phyloP scores from a whole-genome alignment of 1,140 invertebrate genomes.

The Macrostomum lignano region DNA sequence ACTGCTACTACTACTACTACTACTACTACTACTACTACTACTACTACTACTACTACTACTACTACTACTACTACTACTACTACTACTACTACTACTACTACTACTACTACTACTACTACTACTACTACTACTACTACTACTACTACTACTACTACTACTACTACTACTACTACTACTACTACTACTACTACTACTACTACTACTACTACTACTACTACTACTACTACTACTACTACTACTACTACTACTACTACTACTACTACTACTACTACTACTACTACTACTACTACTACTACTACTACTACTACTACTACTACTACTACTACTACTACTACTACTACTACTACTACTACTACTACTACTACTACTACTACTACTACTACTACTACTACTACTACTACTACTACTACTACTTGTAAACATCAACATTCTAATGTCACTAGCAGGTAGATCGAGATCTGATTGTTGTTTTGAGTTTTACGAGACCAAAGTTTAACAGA shows the following conservation, averaged over 20 bases:
- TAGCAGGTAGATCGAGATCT: no score
- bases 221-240: background rate
- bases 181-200: background rate
- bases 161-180: background rate
- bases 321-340: background rate
- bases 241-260: background rate
- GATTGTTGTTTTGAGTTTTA: no score
- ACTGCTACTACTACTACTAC: background rate
- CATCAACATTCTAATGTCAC: background rate
- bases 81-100: background rate
- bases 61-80: background rate
- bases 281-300: background rate
- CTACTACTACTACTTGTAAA: background rate
- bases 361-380: background rate
- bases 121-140: background rate
- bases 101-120: background rate
- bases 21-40: background rate
- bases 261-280: background rate
- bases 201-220: background rate
- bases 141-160: background rate
- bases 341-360: background rate
- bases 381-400: background rate
- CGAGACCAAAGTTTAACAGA: no score
- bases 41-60: background rate
- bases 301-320: background rate